Conservation (phyloP, 2,113 vertebrate species). For the Ranitomeya imitator region DNA sequence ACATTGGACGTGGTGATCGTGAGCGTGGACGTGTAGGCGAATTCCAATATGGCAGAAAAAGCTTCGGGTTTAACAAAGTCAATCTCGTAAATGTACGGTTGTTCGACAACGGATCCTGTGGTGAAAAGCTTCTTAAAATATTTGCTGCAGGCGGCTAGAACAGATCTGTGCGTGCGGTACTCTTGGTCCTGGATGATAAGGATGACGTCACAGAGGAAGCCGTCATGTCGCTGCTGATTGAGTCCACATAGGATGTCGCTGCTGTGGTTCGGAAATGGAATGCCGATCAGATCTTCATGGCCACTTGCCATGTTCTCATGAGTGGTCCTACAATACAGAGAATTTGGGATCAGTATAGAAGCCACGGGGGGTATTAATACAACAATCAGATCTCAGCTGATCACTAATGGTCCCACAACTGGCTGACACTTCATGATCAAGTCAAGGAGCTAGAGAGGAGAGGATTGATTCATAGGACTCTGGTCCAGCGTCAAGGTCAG, state of each 20-base stretch:
- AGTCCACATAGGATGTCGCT: constrained; percentile 92
- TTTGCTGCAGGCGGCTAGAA: constrained; percentile 96
- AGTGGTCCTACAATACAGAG: constrained; percentile 71
- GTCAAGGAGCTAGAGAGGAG: no score
- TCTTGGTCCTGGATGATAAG: constrained; percentile 94
- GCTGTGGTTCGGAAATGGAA: constrained; percentile 99
- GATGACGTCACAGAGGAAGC: constrained; percentile 93
- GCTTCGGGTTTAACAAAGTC: constrained; percentile 95
- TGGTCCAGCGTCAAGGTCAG: no score
- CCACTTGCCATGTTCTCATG: constrained; percentile 90
- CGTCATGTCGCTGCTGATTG: constrained; percentile 90
- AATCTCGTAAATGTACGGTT: constrained; percentile 90
- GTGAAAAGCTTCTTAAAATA: constrained; percentile 99
- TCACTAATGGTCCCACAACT: no score
- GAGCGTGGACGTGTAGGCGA: constrained; percentile 96
- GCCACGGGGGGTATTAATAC: no score
- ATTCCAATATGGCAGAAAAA: constrained; percentile 95
- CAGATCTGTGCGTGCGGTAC: constrained; percentile 91
- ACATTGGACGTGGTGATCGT: constrained; percentile 92
- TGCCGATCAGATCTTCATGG: constrained; percentile 94
- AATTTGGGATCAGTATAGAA: not conserved
- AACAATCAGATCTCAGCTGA: no score
- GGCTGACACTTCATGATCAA: no score
- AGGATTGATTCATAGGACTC: no score
- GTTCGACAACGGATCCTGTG: constrained; percentile 77